Evolutionary conservation across 30 jellyfish, hydroid and myxozoan species (phyloP).

Genomic region (Pseudorhiza aurosa): DNA sequence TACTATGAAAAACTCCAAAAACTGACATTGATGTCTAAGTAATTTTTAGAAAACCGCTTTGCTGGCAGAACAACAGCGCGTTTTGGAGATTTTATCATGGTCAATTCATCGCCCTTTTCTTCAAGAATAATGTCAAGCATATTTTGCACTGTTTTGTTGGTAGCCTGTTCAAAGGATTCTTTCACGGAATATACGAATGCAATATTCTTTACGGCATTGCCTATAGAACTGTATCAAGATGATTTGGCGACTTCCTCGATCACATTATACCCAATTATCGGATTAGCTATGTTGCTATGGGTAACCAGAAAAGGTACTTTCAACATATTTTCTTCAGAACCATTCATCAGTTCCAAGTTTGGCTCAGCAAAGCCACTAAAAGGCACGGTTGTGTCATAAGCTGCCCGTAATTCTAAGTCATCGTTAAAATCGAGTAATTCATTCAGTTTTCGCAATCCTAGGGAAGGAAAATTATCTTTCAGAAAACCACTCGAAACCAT

Average conservation of each 20-base stretch:
- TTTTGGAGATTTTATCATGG: conserved; percentile 40
- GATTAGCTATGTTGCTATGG: conserved; percentile 15
- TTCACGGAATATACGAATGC: conserved; percentile 18
- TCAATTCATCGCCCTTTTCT: conserved; percentile 17
- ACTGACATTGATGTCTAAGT: no score
- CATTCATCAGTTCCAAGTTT: conserved; percentile 7
- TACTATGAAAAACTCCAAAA: no score
- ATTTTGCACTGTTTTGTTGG: conserved; percentile 20
- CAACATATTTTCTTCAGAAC: conserved; percentile 4
- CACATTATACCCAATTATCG: conserved; percentile 64
- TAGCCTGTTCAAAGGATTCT: conserved; percentile 36
- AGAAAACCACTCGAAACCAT: conserved; percentile 25
- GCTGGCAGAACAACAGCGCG: conserved; percentile 9
- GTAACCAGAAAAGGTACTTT: conserved; percentile 65
- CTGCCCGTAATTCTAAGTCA: conserved; percentile 46
- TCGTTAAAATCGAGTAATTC: conserved; percentile 7
- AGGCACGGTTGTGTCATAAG: conserved; percentile 43
- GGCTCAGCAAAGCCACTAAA: conserved; percentile 49
- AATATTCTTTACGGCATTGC: conserved; percentile 1
- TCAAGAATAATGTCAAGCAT: conserved; percentile 6
- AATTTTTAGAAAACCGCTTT: conserved; percentile 17
- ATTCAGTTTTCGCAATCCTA: background rate
- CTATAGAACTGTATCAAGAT: conserved; percentile 3
- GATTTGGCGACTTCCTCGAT: conserved; percentile 47
- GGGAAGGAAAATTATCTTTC: conserved; percentile 20